Base-by-base conservation (phyloP, 2,888 invertebrate species). In the Lydus trimaculatus region DNA sequence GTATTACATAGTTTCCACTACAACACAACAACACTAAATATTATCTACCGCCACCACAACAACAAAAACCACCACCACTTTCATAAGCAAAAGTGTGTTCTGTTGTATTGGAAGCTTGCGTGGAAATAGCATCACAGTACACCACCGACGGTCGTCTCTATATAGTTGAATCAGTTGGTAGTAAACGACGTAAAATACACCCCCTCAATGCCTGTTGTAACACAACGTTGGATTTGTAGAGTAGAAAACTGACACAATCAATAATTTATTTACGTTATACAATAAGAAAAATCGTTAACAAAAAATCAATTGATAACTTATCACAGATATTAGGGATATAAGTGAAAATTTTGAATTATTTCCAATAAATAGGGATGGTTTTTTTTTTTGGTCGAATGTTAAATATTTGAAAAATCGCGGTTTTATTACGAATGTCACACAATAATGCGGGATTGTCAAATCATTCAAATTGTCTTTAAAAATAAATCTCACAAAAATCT, bases 81-180 rank as follows among this genome's bases (percentile, higher is more conserved):
- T 13, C 5, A 28, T n/a, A 4, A 56, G 7, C 28, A 56, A 20
- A 48, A 48, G 20, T 17, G 0, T 48, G 25, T 7, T 56, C 13
- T 56, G 63, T 58, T 64, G 36, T 58, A 28, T 65, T 36, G 66
- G 43, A 68, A 25, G 67, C 67, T 63, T 71, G 71, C 71, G 71
- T 71, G 65, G 71, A 71, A 71, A 71, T 68, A 68, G 67, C 67
- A 36, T 28, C 43, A 39, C 43, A 43, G 20, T 43, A 17, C 43
- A 64, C 17, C 58, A 20, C 33, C 59, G 52, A 28, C 58, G 36
- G 39, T n/a, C 58, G 36, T 43, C 56, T 56, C 13, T 28, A 28
- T 3, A 28, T 28, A 28, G n/a, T n/a, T n/a, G 4, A 56, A n/a
- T 15, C n/a, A 56, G 13, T 28, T 28, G 15, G 1, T 4, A 1